Evolutionary conservation across 2,113 vertebrate genomes (phyloP), one percentile per base, ranked within the genome.

Genomic region (Scomber scombrus): DNA sequence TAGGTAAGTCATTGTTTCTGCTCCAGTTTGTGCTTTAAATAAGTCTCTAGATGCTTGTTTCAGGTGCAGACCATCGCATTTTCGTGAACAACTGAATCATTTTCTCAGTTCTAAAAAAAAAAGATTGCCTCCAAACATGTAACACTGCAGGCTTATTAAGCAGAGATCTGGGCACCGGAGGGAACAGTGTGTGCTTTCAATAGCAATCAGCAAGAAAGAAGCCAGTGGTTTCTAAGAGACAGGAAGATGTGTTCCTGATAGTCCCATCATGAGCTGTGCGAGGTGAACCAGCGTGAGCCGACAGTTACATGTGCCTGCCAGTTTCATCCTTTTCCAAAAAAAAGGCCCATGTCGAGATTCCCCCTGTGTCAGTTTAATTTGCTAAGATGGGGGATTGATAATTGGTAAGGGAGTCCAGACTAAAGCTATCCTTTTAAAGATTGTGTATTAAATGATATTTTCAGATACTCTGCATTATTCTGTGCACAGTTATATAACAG

Each of bases 101-200:
- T 29, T n/a, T 73, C 47, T 50, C 13, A 40, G 1, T 57, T 46
- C n/a, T 2, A n/a, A 26, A 55, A 34, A 46, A 26, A 55, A 34
- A 46, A 11, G 45, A 51, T 55, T 6, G 31, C 45, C n/a, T 34
- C 56, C 40, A 4, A 31, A 2, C 56, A n/a, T 31, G 58, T 63
- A 18, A 26, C 50, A 19, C 19, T 21, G 60, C 13, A 47, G 49
- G 47, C 54, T 66, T 21, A 21, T 50, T 55, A 52, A 56, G 50
- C 7, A 3, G 12, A 69, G 12, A 18, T 58, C 45, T 57, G 14
- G 5, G 12, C 55, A 34, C 29, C 4, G 26, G 14, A 13, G 21
- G 46, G 43, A 67, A 72, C 51, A 76, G 19, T 14, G 26, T 66
- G 74, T 65, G 60, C 76, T 62, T 63, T 68, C 55, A 45, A 23